Base-by-base conservation (phyloP, 2,113 vertebrate genomes). In the Hyperopisus bebe region DNA sequence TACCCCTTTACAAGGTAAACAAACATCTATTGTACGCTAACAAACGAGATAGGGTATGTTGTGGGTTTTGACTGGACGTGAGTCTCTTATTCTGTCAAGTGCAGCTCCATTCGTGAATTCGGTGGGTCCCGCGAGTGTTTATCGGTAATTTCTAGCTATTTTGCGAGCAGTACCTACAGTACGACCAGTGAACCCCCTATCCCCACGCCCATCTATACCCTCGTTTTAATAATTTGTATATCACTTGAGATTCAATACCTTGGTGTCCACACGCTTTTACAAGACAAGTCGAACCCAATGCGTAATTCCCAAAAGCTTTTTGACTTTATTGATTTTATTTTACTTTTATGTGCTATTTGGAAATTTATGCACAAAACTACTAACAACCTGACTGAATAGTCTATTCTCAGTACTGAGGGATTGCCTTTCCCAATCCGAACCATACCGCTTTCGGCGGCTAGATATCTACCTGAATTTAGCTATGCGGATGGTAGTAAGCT, bases 1-100 rank as follows among this genome's bases (percentile, higher is more conserved):
- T 92, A 89, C 91, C 93, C 92, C 90, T 90, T 90, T 90, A 92
- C 92, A 94, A 93, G 93, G 93, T 94, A 94, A 96, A 95, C 95
- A 95, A 94, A 90, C 93, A 88, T 15, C 66, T 89, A 94, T 94
- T 88, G 94, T 95, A 92, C 94, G 94, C 93, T 95, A 93, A 94
- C 92, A 93, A 94, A 95, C 94, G 44, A 95, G 93, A 95, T 93
- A 93, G 89, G 53, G 90, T 85, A 88, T 92, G 62, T 90, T 53
- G 31, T 77, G 55, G 21, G 44, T 87, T 87, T 62, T 77, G 90
- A 90, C 92, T 94, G 91, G 91, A 90, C 89, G 85, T 88, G 66
- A 51, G 90, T 89, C 48, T 91, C 50, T 88, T 91, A 90, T 90
- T 90, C 92, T 90, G 91, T 90, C 80, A 92, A 90, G 92, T 89